Conservation (phyloP, 2,113 vertebrate genomes). For the Lamprotornis superbus region DNA sequence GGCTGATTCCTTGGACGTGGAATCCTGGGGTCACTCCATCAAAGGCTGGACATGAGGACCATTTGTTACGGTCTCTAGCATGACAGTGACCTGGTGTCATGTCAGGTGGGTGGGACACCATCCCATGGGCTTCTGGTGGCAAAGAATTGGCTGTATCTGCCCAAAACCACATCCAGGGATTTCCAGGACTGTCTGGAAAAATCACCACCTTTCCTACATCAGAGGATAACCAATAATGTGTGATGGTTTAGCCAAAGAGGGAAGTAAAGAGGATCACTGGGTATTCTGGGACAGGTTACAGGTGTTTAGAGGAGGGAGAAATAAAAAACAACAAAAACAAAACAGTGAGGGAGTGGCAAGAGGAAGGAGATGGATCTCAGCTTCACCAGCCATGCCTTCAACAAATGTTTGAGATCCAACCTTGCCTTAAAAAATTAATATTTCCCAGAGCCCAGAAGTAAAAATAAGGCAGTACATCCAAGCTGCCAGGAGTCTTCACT, state of each 20-base stretch:
- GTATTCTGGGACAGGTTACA: not conserved
- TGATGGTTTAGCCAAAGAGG: not conserved
- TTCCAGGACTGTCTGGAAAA: not conserved
- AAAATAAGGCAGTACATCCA: not conserved
- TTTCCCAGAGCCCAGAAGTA: not conserved
- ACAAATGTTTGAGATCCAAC: not conserved
- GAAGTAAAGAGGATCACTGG: not conserved
- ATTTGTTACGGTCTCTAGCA: not conserved
- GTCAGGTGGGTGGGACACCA: not conserved
- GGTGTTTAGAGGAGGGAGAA: not conserved
- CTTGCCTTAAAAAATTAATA: conserved; percentile 30
- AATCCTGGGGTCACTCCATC: not conserved
- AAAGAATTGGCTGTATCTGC: not conserved
- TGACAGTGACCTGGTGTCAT: not conserved
- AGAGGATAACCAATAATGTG: not conserved
- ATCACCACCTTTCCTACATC: not conserved
- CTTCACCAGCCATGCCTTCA: not conserved
- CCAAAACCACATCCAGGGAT: not conserved
- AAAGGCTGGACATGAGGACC: not conserved
- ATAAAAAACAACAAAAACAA: not conserved
- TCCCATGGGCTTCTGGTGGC: not conserved
- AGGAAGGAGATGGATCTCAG: not conserved
- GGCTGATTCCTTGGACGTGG: not conserved
- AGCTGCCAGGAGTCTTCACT: not conserved
- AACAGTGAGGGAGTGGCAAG: not conserved